phyloP scores from a whole-genome alignment of 2,888 invertebrate species.

The Macrophya annulata region DNA sequence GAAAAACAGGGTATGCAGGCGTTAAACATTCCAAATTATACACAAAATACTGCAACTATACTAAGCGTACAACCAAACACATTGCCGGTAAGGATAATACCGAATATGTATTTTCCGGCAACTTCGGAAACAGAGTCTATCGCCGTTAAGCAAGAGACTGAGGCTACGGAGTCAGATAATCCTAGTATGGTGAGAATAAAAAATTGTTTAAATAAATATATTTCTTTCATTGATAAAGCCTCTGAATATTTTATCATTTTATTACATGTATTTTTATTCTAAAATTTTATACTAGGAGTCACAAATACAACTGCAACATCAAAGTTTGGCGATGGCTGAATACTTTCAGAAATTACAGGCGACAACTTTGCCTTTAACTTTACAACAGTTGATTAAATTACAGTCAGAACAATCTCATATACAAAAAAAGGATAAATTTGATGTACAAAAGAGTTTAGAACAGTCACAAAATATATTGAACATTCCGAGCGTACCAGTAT shows the following conservation, averaged over 20 bases:
- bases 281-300: conserved; percentile 64
- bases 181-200: conserved; percentile 63
- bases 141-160: conserved; percentile 65
- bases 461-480: conserved; percentile 75
- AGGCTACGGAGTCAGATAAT: conserved; percentile 64
- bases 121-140: conserved; percentile 68
- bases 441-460: conserved; percentile 69
- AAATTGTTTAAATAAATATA: conserved; percentile 13
- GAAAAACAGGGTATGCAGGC: conserved; percentile 75
- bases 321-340: conserved; percentile 76
- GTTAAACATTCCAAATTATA: conserved; percentile 76
- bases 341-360: conserved; percentile 77
- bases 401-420: conserved; percentile 73
- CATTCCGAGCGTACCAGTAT: conserved; percentile 76
- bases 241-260: neutral
- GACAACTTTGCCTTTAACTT: conserved; percentile 73
- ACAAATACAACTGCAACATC: conserved; percentile 73
- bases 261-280: conserved; percentile 31
- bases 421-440: conserved; percentile 69
- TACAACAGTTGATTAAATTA: conserved; percentile 77
- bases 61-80: conserved; percentile 72
- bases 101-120: conserved; percentile 72
- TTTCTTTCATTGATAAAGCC: neutral
- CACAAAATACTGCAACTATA: conserved; percentile 73
- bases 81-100: conserved; percentile 73